Percentiles rank a stretch among this genome's conserved stretches.
Conservation (phyloP, 1,140 invertebrate genomes). For the Drosophila arizonae region DNA sequence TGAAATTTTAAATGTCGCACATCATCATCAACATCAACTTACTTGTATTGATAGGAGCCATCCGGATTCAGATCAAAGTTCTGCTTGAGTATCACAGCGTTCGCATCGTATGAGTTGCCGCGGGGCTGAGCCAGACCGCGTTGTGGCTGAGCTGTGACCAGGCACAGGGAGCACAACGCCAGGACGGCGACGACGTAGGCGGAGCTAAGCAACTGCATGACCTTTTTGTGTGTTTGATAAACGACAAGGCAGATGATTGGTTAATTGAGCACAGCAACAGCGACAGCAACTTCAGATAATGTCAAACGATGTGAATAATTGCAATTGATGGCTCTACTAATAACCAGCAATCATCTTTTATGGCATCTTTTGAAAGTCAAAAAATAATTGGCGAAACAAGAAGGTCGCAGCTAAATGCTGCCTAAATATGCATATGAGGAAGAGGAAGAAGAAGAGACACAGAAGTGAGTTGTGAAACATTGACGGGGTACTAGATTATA, state of each 20-base stretch:
- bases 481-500: too few species aligned
- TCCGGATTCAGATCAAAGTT: slow-evolving; percentile 83
- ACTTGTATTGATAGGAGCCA: slow-evolving; percentile 84
- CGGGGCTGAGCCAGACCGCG: slow-evolving; percentile 69
- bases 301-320: slow-evolving; percentile 50
- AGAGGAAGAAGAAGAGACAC: too few species aligned
- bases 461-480: too few species aligned
- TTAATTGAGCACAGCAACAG: slow-evolving; percentile 33
- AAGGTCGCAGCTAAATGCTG: slow-evolving; percentile 11
- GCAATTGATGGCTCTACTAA: slow-evolving; percentile 31
- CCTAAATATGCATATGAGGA: background rate
- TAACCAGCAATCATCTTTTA: slow-evolving; percentile 29
- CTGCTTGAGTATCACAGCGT: slow-evolving; percentile 83
- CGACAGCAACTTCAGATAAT: slow-evolving; percentile 39
- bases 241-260: slow-evolving; percentile 15
- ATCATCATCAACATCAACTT: slow-evolving; percentile 17
- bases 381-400: slow-evolving; percentile 17
- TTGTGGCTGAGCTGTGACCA: slow-evolving; percentile 70
- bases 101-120: slow-evolving; percentile 65
- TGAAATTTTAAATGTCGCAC: too few species aligned
- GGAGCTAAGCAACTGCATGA: slow-evolving; percentile 73
- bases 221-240: slow-evolving; percentile 45
- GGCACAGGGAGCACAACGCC: slow-evolving; percentile 65
- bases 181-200: slow-evolving; percentile 57
- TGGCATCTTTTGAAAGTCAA: slow-evolving; percentile 26